These are phyloP conservation scores for Kradibia gibbosae DNA, from an alignment of 1,140 invertebrate species.

Conservation along the genomic window DNA sequence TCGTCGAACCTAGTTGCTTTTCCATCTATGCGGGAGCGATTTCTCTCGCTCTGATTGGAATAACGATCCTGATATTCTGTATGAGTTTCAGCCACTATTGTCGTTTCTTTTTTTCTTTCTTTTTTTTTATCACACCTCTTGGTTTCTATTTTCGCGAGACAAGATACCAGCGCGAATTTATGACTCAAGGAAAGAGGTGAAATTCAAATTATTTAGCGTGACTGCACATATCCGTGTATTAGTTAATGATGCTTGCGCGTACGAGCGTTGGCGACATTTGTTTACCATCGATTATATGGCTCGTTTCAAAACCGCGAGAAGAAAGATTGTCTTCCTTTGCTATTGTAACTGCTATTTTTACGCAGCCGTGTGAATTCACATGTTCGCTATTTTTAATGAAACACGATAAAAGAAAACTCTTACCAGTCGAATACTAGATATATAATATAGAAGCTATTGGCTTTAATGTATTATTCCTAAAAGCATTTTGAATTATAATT, in stretches of 20 bases:
- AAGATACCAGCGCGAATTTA: background rate
- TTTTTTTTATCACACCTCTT: background rate
- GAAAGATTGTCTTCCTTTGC: background rate
- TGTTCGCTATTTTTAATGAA: too few species aligned
- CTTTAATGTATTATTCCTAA: too few species aligned
- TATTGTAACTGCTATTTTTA: background rate
- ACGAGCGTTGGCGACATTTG: background rate
- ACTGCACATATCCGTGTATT: background rate
- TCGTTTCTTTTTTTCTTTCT: background rate
- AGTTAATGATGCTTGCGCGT: background rate
- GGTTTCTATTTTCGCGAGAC: background rate
- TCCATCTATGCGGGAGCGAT: background rate
- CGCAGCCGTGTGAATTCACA: background rate
- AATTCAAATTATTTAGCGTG: background rate
- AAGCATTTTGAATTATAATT: too few species aligned
- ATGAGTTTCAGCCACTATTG: background rate
- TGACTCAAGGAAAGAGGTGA: background rate
- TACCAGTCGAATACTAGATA: too few species aligned
- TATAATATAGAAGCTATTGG: too few species aligned
- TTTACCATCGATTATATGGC: background rate
- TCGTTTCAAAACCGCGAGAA: background rate
- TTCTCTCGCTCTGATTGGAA: background rate
- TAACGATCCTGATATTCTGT: background rate
- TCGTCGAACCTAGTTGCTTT: slow-evolving; percentile 2
- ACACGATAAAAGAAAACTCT: too few species aligned